Base-by-base conservation (phyloP, 2,888 invertebrate genomes). In the Yponomeuta evonymella region DNA sequence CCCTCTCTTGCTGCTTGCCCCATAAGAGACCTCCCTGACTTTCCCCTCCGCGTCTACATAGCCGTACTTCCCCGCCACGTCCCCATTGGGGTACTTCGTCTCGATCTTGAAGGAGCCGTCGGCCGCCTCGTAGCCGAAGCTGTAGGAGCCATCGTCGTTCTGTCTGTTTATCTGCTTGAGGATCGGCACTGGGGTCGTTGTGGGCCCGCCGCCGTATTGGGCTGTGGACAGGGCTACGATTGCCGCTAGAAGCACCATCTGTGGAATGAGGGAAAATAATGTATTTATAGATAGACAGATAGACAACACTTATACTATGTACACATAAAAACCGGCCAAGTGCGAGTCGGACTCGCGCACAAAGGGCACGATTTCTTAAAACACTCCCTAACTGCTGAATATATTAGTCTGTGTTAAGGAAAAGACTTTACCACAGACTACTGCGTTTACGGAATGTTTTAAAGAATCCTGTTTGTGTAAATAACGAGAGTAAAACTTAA, bases 21-120 rank as follows among this genome's bases (percentile, higher is more conserved):
- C 97, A 81, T 98, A 98, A 74, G 97, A 96, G 33, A 97, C 94
- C 86, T 97, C 96, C 71, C 97, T 93, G 33, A 94, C 79, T 77
- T 94, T 94, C 0, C 97, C 97, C 36, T 88, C 90, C 78, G 95
- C 96, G 76, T 97, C 97, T 0, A 97, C 93, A 83, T 97, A 97
- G n/a, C 97, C 97, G 79, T 97, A 97, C 83, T 97, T 97, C 72
- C 97, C 97, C 70, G 95, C 96, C 0, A 97, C 96, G 79, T 97
- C 97, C 0, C 97, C 97, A 67, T 94, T 95, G 0, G 96, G 93
- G 78, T 96, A 96, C 85, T 97, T 97, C 1, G 97, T 97, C 84
- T 97, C 97, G 74, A 97, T 97, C 88, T 97, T 97, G 90, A 96
- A 97, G 69, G 96, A 95, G 11, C 96, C 97, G 80, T 97, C 97